These are phyloP conservation scores for Gracilinanus agilis DNA, from an alignment of 2,113 vertebrate genomes.

Conservation along the genomic window DNA sequence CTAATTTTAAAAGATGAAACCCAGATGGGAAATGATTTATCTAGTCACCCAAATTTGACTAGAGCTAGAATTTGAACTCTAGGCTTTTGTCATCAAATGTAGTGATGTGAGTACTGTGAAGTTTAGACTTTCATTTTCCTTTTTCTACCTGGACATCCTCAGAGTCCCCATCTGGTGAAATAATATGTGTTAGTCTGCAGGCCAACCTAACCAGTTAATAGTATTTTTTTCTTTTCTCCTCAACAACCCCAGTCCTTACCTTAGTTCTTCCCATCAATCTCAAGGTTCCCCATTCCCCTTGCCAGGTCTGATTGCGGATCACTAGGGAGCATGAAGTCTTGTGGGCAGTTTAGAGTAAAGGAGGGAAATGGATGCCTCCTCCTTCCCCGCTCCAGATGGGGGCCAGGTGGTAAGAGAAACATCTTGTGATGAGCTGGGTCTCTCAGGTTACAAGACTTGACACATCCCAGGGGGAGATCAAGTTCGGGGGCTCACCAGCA, in stretches of 20 bases:
- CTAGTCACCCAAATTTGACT: too few relatives aligned
- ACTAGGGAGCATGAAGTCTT: background rate
- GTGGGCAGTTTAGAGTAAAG: background rate
- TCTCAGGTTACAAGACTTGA: background rate
- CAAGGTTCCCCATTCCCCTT: background rate
- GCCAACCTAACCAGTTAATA: background rate
- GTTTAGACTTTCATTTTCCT: too few relatives aligned
- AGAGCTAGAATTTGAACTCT: too few relatives aligned
- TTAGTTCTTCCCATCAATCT: background rate
- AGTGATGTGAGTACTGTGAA: too few relatives aligned
- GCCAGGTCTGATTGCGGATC: accelerated
- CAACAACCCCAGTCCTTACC: background rate
- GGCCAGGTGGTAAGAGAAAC: background rate
- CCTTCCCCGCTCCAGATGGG: background rate
- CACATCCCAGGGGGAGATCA: background rate
- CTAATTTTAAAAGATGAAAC: too few relatives aligned
- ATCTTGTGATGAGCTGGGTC: background rate
- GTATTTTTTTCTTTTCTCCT: background rate
- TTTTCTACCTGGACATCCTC: too few relatives aligned
- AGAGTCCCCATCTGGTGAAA: too few relatives aligned
- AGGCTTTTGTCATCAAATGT: too few relatives aligned
- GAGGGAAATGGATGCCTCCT: background rate
- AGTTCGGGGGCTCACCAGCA: background rate
- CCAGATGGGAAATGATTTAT: too few relatives aligned
- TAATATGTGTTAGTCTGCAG: background rate